These are phyloP conservation scores for Saguinus midas DNA, from an alignment of 2,113 vertebrate species.

Conservation along the genomic window DNA sequence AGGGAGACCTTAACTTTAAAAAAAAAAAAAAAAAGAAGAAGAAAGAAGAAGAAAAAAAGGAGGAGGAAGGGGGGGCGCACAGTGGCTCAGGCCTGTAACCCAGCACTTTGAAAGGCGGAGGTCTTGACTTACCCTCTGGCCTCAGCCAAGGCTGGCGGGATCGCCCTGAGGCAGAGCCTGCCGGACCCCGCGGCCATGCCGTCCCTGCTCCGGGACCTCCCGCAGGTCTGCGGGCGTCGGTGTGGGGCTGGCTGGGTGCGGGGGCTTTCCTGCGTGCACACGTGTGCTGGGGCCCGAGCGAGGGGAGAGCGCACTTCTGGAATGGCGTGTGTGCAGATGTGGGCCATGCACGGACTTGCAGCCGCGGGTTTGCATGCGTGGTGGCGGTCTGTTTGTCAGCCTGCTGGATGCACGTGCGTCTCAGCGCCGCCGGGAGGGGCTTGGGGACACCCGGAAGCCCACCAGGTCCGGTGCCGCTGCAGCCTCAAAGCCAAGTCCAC, in stretches of 20 bases:
- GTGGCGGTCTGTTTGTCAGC: constrained; percentile 40
- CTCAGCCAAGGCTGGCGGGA: constrained; percentile 63
- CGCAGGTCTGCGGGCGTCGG: background rate
- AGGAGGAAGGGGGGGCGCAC: too few species aligned
- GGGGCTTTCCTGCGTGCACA: background rate
- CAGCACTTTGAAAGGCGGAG: too few species aligned
- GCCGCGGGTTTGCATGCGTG: constrained; percentile 56
- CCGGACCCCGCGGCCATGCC: background rate
- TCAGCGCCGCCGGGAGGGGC: background rate
- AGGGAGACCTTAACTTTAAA: too few species aligned
- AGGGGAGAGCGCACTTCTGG: background rate
- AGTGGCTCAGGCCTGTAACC: too few species aligned
- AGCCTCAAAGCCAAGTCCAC: background rate
- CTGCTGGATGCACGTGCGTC: constrained; percentile 64
- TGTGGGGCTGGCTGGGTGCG: background rate
- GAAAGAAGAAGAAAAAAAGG: accelerated
- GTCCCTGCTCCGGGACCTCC: background rate
- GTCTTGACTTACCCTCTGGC: constrained; percentile 69
- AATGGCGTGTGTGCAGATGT: background rate
- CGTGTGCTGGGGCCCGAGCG: background rate
- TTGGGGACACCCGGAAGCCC: constrained; percentile 50
- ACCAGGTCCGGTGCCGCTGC: background rate
- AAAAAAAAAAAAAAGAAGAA: too few species aligned
- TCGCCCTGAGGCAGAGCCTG: constrained; percentile 46
- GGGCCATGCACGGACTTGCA: constrained; percentile 12